Base-by-base conservation (phyloP, 2,113 vertebrate species). In the Siniperca knerii region DNA sequence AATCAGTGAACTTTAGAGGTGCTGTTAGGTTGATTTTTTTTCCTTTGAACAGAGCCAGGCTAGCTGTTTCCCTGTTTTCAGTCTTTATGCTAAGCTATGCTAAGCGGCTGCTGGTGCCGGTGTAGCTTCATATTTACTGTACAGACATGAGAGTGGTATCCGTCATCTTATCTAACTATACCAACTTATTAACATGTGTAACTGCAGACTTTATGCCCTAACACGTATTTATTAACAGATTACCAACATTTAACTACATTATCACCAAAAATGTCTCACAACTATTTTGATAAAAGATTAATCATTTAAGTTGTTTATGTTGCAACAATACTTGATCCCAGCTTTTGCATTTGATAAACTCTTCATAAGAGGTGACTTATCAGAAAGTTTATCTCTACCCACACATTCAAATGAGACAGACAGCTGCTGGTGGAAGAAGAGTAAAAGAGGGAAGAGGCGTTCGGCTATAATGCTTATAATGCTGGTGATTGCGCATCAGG, bases 321-420 rank as follows among this genome's bases (percentile, higher is more conserved):
- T n/a, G 9, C 21, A 55, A n/a, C n/a, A 64, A 64, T 10, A 37
- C 33, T 11, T 37, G 33, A 64, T 64, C 61, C 18, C 18, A 3
- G 33, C 18, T 21, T 37, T 9, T 13, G 16, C 18, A 66, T 66
- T 1, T 25, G n/a, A 42, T 15, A 60, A 57, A 64, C 15, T 2
- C 40, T 20, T 25, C 25, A 69, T 48, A 54, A 33, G 2, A 35
- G 18, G 12, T 50, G 55, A 66, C 71, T 69, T 52, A 37, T 71
- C 9, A 46, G 21, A 21, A 44, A 65, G 25, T 82, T 83, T 77
- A 85, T 76, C 66, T 73, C 46, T 66, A 70, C 80, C 83, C 81
- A 79, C 85, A 85, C 57, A 61, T 55, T 78, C 3, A 65, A 67
- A 74, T 71, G 75, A 79, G 68, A 87, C 81, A 74, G 70, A 67